A percentile compares a stretch with the other conserved stretches of the same genome.
These are phyloP conservation scores for Penaeus japonicus DNA, from an alignment of 1,140 invertebrate genomes.

Conservation along the genomic window DNA sequence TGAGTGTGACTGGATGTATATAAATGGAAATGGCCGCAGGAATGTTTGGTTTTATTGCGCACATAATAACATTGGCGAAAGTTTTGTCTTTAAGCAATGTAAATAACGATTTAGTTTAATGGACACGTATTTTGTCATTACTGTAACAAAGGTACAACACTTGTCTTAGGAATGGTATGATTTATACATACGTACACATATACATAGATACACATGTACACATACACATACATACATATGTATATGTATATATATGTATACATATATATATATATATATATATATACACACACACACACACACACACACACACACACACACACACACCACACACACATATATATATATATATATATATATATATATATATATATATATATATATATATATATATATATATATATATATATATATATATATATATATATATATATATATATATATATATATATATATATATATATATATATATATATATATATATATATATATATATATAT, in stretches of 20 bases:
- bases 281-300: neutral
- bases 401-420: neutral
- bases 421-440: conserved; percentile 6
- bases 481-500: neutral
- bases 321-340: neutral
- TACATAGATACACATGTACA: neutral
- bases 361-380: neutral
- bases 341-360: neutral
- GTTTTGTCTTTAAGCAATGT: too few relatives aligned
- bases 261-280: neutral
- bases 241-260: neutral
- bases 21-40: too few relatives aligned
- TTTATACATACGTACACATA: neutral
- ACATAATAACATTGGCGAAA: too few relatives aligned
- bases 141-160: too few relatives aligned
- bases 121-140: too few relatives aligned
- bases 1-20: too few relatives aligned
- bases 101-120: too few relatives aligned
- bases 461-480: neutral
- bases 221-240: neutral
- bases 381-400: conserved; percentile 4
- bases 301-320: neutral
- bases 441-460: neutral
- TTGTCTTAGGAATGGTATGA: too few relatives aligned
- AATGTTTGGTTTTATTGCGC: too few relatives aligned